Conservation (phyloP, 2,113 vertebrate genomes). For the Athene noctua region DNA sequence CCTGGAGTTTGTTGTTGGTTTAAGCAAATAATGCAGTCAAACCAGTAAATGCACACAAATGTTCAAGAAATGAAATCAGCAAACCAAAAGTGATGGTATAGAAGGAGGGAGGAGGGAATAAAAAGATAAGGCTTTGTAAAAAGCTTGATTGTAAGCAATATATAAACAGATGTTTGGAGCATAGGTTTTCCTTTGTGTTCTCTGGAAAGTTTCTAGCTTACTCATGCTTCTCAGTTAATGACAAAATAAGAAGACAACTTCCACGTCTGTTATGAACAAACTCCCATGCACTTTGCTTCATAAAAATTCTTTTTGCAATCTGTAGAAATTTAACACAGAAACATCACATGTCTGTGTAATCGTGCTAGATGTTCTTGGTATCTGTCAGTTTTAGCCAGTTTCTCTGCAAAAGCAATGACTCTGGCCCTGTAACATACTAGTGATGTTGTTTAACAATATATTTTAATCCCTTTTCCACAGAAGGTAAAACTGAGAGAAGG, state of each 20-base stretch:
- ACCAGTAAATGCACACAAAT: neutral
- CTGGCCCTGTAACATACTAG: neutral
- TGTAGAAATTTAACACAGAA: neutral
- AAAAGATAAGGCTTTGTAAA: neutral
- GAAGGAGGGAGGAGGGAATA: neutral
- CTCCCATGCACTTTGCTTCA: neutral
- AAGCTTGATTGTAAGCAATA: neutral
- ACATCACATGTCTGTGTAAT: neutral
- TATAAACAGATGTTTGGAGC: slow-evolving; percentile 8
- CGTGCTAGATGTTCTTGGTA: neutral
- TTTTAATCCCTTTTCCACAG: neutral
- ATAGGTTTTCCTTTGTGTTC: neutral
- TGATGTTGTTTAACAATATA: neutral
- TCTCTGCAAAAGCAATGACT: neutral
- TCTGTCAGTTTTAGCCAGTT: neutral
- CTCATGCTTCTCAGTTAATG: neutral
- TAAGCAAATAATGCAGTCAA: neutral
- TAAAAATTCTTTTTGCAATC: neutral
- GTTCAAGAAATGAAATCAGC: neutral
- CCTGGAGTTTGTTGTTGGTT: accelerated
- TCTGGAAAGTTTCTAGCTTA: neutral
- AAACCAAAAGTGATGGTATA: neutral
- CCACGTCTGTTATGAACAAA: neutral
- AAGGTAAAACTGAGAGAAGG: neutral
- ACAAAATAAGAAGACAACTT: neutral